Conservation (phyloP, 2,797 vertebrate genomes). For the Brachyrhaphis roseni region DNA sequence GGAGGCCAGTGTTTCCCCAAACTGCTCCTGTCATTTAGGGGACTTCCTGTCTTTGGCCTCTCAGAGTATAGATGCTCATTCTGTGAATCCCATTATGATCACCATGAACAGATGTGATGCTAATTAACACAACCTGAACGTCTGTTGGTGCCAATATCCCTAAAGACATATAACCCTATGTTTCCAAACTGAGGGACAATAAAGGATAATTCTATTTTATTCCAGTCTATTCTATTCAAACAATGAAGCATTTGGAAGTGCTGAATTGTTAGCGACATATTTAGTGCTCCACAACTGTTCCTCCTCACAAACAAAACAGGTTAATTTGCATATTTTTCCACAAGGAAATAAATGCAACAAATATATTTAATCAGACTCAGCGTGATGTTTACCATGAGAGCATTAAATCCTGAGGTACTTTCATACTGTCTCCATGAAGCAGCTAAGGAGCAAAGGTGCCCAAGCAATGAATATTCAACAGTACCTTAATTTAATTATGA, state of each 20-base stretch:
- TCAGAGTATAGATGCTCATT: neutral
- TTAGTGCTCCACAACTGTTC: neutral
- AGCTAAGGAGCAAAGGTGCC: slow-evolving; percentile 20
- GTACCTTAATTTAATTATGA: slow-evolving; percentile 19
- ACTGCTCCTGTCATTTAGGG: slow-evolving; percentile 1
- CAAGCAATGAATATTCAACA: slow-evolving; percentile 36
- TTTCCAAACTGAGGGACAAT: neutral
- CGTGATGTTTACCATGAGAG: neutral
- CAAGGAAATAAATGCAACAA: neutral
- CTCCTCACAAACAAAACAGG: neutral
- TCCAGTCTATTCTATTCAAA: neutral
- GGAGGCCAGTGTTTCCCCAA: neutral
- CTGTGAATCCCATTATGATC: neutral
- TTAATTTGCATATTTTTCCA: neutral
- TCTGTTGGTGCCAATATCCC: neutral
- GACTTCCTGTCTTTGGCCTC: neutral
- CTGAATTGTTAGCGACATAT: neutral
- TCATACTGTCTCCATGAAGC: slow-evolving; percentile 30
- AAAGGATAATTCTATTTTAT: neutral
- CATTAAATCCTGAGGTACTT: slow-evolving; percentile 2
- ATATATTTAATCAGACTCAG: neutral
- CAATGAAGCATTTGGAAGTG: neutral
- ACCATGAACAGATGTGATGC: neutral
- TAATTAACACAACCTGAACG: neutral
- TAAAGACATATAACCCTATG: neutral